These are phyloP conservation scores for Dastarcus helophoroides DNA, from an alignment of 2,888 invertebrate species.

Conservation along the genomic window DNA sequence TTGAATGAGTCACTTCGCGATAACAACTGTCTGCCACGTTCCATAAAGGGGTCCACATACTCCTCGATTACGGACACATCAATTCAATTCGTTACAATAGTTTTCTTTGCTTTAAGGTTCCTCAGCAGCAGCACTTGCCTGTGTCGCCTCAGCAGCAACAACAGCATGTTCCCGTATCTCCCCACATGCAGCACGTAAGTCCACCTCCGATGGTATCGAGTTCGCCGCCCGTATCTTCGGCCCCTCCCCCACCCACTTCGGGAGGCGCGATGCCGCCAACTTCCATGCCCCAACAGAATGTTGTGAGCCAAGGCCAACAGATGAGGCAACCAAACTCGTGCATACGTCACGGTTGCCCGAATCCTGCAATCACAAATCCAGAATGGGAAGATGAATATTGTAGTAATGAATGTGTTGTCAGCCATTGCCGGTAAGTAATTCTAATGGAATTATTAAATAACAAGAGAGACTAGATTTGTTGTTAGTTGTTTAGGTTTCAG, in stretches of 20 bases:
- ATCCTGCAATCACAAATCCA: conserved; percentile 79
- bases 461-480: no score
- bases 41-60: no score
- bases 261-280: conserved; percentile 34
- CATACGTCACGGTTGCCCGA: conserved; percentile 82
- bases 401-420: conserved; percentile 93
- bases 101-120: conserved; percentile 18
- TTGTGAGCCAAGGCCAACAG: conserved; percentile 26
- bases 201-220: conserved; percentile 41
- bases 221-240: conserved; percentile 41
- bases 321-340: conserved; percentile 46
- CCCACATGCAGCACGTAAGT: conserved; percentile 38
- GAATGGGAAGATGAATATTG: conserved; percentile 98
- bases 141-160: conserved; percentile 29
- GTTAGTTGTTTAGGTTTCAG: no score
- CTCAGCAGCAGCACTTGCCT: conserved; percentile 32
- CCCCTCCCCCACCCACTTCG: conserved; percentile 36
- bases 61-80: no score
- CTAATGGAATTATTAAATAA: not conserved
- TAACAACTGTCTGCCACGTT: no score
- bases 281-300: conserved; percentile 39
- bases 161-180: conserved; percentile 29
- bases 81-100: no score
- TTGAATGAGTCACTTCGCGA: no score
- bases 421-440: conserved; percentile 70